A percentile compares a stretch with the other conserved stretches of the same genome.
phyloP scores from a whole-genome alignment of 2,888 invertebrate genomes.

The Pollenia griseotomentosa region DNA sequence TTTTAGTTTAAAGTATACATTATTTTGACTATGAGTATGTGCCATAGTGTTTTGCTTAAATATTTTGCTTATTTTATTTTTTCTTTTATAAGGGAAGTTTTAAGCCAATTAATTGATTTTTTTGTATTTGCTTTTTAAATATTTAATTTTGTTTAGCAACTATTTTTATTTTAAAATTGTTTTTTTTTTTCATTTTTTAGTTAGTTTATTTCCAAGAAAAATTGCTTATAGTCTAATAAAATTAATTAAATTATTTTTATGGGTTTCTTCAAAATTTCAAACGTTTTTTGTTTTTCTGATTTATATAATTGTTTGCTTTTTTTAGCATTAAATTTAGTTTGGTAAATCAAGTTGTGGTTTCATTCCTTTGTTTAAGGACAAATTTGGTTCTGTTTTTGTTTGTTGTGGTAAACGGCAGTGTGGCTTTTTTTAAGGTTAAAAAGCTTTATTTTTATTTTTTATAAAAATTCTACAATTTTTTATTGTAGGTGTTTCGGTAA shows the following conservation, averaged over 20 bases:
- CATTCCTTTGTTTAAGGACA: slow-evolving; percentile 55
- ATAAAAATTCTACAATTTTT: background rate
- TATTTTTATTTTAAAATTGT: slow-evolving; percentile 49
- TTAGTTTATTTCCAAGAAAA: slow-evolving; percentile 57
- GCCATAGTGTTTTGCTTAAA: slow-evolving; percentile 23
- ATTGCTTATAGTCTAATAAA: slow-evolving; percentile 72
- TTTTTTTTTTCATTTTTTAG: slow-evolving; percentile 38
- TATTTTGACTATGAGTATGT: no score
- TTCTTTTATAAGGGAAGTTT: slow-evolving; percentile 33
- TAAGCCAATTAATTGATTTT: slow-evolving; percentile 67
- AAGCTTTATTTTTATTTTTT: slow-evolving; percentile 13
- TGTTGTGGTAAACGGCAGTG: slow-evolving; percentile 65
- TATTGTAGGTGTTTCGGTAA: no score
- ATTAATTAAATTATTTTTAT: slow-evolving; percentile 62
- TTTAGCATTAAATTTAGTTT: slow-evolving; percentile 56
- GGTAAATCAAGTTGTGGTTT: slow-evolving; percentile 52
- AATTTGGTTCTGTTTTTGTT: slow-evolving; percentile 58
- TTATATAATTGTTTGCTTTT: slow-evolving; percentile 44
- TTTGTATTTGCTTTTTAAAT: slow-evolving; percentile 46
- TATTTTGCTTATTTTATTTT: slow-evolving; percentile 54
- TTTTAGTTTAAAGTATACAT: no score
- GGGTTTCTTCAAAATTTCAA: slow-evolving; percentile 55
- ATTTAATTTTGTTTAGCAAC: slow-evolving; percentile 56
- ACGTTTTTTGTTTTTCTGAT: slow-evolving; percentile 53
- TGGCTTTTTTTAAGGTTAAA: slow-evolving; percentile 40